A percentile compares a stretch with the other conserved stretches of the same genome.
Conservation (phyloP, 2,113 vertebrate species). For the Platysteira castanea region DNA sequence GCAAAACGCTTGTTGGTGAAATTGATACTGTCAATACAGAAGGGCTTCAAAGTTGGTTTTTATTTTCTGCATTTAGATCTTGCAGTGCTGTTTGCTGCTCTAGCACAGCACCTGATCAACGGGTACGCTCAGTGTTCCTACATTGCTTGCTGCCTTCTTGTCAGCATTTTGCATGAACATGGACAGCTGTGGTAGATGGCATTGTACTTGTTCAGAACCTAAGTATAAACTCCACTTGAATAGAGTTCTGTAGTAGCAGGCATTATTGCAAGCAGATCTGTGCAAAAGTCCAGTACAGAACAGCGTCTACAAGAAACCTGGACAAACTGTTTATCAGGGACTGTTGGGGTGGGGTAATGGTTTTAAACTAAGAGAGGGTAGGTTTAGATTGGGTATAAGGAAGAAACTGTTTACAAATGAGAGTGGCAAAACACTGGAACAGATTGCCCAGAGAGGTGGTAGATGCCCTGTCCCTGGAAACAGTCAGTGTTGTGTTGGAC, state of each 20-base stretch:
- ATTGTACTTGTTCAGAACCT: not conserved
- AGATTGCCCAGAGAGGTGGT: not conserved
- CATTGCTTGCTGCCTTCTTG: not conserved
- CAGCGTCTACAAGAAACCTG: rapidly evolving
- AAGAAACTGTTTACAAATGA: not conserved
- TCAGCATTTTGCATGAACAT: not conserved
- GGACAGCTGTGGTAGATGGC: not conserved
- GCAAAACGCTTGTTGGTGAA: not conserved
- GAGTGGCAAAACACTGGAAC: not conserved
- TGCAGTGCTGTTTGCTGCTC: not conserved
- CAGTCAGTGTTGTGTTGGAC: not conserved
- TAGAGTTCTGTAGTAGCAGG: not conserved
- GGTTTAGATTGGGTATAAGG: not conserved
- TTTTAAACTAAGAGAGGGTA: not conserved
- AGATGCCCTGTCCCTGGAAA: not conserved
- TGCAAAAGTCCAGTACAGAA: not conserved
- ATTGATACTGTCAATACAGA: not conserved
- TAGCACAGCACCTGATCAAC: not conserved
- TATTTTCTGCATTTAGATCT: not conserved
- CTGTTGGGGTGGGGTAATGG: not conserved
- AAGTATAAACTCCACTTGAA: not conserved
- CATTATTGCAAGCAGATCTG: rapidly evolving
- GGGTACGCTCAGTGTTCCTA: not conserved
- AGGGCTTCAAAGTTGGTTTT: not conserved
- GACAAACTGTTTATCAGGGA: not conserved